phyloP scores from a whole-genome alignment of 2,797 vertebrate species.

The Glossophaga mutica region DNA sequence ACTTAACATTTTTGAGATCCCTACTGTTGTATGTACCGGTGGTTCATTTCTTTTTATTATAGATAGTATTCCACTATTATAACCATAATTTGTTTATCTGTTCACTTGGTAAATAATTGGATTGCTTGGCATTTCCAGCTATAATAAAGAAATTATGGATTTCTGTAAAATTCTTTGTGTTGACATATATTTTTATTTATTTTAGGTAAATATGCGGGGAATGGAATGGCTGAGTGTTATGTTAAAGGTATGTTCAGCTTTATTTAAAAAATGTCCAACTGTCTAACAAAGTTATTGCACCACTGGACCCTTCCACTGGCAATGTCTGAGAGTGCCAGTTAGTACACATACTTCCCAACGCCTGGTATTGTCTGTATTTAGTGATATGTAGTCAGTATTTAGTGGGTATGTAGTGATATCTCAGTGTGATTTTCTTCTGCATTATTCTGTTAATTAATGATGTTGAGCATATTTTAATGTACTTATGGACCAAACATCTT shows the following conservation, averaged over 20 bases:
- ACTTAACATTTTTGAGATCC: neutral
- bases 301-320: neutral
- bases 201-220: neutral
- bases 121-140: neutral
- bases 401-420: neutral
- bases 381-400: too few relatives aligned
- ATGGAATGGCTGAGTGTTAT: neutral
- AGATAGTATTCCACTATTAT: neutral
- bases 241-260: neutral
- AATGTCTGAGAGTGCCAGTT: neutral
- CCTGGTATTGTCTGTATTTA: neutral
- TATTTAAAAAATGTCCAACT: neutral
- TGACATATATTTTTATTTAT: neutral
- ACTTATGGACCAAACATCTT: neutral
- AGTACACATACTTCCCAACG: neutral
- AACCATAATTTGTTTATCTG: neutral
- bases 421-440: neutral
- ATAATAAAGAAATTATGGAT: constrained; percentile 1
- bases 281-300: neutral
- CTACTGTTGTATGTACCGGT: neutral
- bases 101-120: neutral
- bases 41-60: neutral
- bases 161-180: neutral
- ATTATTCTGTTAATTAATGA: too few relatives aligned
- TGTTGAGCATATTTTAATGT: too few relatives aligned